Percentiles rank a stretch among this genome's conserved stretches.
Evolutionary conservation across 2,888 invertebrate genomes (phyloP).

Genomic region (Meliscaeva auricollis): DNA sequence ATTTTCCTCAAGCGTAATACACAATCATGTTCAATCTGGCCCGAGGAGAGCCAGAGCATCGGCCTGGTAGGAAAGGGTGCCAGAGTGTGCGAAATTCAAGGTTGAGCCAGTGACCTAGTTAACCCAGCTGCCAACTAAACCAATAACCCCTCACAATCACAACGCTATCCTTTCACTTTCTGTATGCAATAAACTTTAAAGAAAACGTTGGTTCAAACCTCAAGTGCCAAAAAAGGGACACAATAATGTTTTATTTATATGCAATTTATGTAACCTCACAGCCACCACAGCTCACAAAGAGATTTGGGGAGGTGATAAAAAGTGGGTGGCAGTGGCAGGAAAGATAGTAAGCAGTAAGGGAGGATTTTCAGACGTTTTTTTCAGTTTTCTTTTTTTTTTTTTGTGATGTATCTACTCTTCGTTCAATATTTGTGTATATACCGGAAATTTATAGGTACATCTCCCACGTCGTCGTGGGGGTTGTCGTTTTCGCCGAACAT

Average conservation of each 20-base stretch:
- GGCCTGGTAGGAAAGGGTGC: too few species aligned
- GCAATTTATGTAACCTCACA: slow-evolving; percentile 52
- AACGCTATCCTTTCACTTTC: slow-evolving; percentile 67
- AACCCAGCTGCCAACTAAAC: neutral
- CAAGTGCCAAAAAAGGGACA: neutral
- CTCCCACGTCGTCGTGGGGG: slow-evolving; percentile 20
- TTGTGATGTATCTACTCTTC: slow-evolving; percentile 64
- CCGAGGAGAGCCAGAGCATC: too few species aligned
- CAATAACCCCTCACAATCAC: slow-evolving; percentile 33
- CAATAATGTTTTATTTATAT: slow-evolving; percentile 28
- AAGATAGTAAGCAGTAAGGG: neutral
- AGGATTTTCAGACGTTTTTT: slow-evolving; percentile 9
- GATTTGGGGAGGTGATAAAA: neutral
- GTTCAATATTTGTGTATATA: slow-evolving; percentile 71
- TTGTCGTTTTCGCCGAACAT: neutral
- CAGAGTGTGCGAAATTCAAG: slow-evolving; percentile 40
- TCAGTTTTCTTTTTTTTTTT: slow-evolving; percentile 10
- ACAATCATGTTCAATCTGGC: slow-evolving; percentile 28
- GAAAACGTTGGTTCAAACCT: neutral
- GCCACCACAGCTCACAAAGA: too few species aligned
- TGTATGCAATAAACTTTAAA: neutral
- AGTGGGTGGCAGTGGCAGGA: neutral
- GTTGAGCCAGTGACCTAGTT: slow-evolving; percentile 62
- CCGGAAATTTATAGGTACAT: slow-evolving; percentile 64
- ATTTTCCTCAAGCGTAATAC: slow-evolving; percentile 5